Evolutionary conservation across 2,797 vertebrate species (phyloP).

Genomic region (Rhynchotus rufescens): DNA sequence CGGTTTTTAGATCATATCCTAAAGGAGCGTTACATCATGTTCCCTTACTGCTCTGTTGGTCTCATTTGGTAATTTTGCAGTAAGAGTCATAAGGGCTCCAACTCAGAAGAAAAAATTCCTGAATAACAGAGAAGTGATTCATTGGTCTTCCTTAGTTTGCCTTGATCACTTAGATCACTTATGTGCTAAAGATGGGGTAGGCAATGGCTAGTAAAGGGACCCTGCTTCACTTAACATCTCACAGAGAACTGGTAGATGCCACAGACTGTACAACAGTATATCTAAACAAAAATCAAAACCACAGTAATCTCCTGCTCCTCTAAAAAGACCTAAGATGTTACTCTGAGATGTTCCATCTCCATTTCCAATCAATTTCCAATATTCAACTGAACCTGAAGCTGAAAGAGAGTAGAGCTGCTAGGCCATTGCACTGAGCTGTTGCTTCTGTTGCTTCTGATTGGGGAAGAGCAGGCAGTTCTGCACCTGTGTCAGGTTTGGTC

Average conservation of each 20-base stretch:
- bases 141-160: not conserved
- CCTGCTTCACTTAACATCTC: not conserved
- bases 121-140: conserved; percentile 21
- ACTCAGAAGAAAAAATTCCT: conserved; percentile 27
- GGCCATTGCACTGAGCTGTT: not conserved
- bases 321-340: conserved; percentile 27
- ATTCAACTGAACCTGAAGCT: not conserved
- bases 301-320: not conserved
- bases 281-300: conserved; percentile 21
- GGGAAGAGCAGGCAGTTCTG: not conserved
- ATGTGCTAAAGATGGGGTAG: not conserved
- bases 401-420: not conserved
- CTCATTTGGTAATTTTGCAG: conserved; percentile 54
- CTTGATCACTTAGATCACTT: not conserved
- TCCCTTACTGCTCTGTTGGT: conserved; percentile 56
- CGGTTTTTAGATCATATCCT: conserved; percentile 61
- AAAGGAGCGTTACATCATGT: conserved; percentile 68
- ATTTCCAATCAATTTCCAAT: not conserved
- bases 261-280: not conserved
- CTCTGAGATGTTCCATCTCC: not conserved
- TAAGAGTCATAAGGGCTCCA: conserved; percentile 7
- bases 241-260: not conserved
- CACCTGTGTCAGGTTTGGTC: accelerated
- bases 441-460: not conserved
- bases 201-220: not conserved